These are phyloP conservation scores for Selene dorsalis DNA, from an alignment of 2,797 vertebrate species.

Conservation along the genomic window DNA sequence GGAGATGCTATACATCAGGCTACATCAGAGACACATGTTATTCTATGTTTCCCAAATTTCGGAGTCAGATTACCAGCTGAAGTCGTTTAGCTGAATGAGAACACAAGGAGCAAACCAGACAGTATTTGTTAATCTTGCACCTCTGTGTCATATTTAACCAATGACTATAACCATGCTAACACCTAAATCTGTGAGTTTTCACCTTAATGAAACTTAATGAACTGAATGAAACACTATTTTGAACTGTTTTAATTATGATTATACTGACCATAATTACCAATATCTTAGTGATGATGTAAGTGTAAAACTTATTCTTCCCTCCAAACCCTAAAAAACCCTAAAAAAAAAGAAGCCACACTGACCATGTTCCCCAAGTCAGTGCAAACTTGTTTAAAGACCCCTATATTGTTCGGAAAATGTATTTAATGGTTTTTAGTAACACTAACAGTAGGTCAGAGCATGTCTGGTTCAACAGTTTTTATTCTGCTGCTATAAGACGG, in stretches of 20 bases:
- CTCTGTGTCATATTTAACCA: background rate
- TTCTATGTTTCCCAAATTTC: background rate
- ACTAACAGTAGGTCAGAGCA: background rate
- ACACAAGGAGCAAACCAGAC: background rate
- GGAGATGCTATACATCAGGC: background rate
- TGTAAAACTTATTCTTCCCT: background rate
- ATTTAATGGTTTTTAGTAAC: background rate
- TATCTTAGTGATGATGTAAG: background rate
- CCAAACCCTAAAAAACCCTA: background rate
- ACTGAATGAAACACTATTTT: background rate
- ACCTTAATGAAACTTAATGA: no score
- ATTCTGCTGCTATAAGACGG: background rate
- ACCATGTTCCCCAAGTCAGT: background rate
- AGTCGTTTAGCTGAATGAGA: background rate
- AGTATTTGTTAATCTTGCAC: no score
- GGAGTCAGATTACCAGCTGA: background rate
- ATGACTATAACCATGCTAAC: background rate
- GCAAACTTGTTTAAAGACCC: background rate
- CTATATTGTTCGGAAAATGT: background rate
- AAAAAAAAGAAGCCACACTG: constrained; percentile 14
- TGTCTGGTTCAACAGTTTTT: background rate
- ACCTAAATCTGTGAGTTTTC: background rate
- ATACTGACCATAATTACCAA: background rate
- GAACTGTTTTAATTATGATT: background rate
- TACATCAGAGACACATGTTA: background rate